phyloP scores from a whole-genome alignment of 1,140 invertebrate genomes.

The Leptopilina boulardi region DNA sequence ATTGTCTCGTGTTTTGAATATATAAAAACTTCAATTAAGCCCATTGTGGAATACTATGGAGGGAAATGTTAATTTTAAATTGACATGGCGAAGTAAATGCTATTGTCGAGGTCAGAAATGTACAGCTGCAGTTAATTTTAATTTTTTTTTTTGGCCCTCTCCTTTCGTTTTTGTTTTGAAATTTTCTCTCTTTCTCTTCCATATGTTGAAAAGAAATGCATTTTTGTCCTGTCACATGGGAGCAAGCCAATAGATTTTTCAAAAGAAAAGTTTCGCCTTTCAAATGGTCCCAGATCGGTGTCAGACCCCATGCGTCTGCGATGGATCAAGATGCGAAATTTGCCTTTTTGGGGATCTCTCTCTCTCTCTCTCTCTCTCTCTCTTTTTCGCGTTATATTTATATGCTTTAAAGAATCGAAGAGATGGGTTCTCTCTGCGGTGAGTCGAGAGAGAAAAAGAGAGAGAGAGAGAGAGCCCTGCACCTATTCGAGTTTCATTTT shows the following conservation, averaged over 20 bases:
- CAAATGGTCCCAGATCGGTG: constrained; percentile 32
- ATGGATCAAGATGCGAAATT: constrained; percentile 33
- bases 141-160: background rate
- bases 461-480: constrained; percentile 42
- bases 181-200: background rate
- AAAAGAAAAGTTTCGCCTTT: constrained; percentile 30
- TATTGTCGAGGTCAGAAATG: constrained; percentile 10
- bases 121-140: constrained; percentile 24
- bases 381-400: constrained; percentile 56
- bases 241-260: constrained; percentile 4
- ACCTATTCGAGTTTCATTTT: constrained; percentile 64
- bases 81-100: background rate
- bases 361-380: constrained; percentile 11
- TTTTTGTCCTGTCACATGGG: background rate
- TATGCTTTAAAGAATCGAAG: constrained; percentile 34
- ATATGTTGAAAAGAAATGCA: constrained; percentile 16
- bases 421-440: constrained; percentile 10
- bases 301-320: constrained; percentile 23
- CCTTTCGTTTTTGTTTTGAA: constrained; percentile 10
- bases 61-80: constrained; percentile 16
- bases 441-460: constrained; percentile 8
- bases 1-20: background rate
- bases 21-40: background rate
- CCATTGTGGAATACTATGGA: background rate
- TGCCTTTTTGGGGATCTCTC: constrained; percentile 5